Base-by-base conservation (phyloP, 2,888 invertebrate genomes). In the Drosophila kuntzei region DNA sequence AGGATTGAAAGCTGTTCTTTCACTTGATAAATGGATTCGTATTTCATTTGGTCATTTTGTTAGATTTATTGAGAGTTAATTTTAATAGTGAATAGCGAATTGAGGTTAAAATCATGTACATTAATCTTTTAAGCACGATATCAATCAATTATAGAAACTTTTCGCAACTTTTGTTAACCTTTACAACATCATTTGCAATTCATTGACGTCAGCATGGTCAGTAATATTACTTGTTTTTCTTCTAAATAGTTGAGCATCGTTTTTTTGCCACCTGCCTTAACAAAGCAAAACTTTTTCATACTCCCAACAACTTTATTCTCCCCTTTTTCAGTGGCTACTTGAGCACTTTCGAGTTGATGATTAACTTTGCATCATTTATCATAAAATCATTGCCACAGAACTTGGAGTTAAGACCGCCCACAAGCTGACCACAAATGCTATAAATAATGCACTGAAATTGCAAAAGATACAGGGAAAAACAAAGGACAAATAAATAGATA, bases 311-410 rank as follows among this genome's bases (percentile, higher is more conserved):
- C 22, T 37, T 51, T 18, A 16, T n/a, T 16, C 50, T 9, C 14
- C 36, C 39, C 27, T 18, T 46, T 67, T 54, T 8, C 37, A 49
- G 16, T 14, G 20, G 54, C 36, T 39, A 8, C 36, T 44, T 20
- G 22, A 50, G 22, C 46, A 44, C 41, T 49, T 68, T 54, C 43
- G 58, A 58, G 47, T 53, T 76, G 53, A 73, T 78, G 84, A 87
- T 82, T 73, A 76, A 82, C 76, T 78, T 71, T 67, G n/a, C 54
- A 46, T 67, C 87, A 78, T 82, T 82, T 82, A 84, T 82, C 87
- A 82, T 76, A 84, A 74, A 78, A 78, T 83, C 78, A 66, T 76
- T 83, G 72, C 59, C 49, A 53, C 54, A 50, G 44, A 69, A 65
- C 62, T 16, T 20, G 22, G 18, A 18, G 7, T 16, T 32, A 49